These are phyloP conservation scores for Sarcophaga caerulescens DNA, from an alignment of 2,888 invertebrate genomes.

Conservation along the genomic window DNA sequence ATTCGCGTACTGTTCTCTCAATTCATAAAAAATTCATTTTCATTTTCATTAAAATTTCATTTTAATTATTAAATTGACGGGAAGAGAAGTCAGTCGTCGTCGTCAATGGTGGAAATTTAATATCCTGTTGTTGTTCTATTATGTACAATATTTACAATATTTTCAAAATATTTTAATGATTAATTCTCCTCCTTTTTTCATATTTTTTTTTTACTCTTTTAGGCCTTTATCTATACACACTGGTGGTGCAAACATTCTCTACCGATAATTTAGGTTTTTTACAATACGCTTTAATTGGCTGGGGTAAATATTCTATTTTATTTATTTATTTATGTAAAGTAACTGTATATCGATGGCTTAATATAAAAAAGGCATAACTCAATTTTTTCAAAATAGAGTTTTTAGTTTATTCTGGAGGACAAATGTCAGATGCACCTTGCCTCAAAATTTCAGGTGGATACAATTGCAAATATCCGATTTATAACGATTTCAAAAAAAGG, in stretches of 20 bases:
- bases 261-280: constrained; percentile 92
- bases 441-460: too few species aligned
- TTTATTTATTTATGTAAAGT: too few species aligned
- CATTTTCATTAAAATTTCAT: constrained; percentile 1
- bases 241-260: constrained; percentile 93
- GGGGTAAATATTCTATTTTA: constrained; percentile 86
- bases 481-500: too few species aligned
- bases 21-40: not conserved
- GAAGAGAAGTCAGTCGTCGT: not conserved
- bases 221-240: constrained; percentile 92
- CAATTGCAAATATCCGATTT: too few species aligned
- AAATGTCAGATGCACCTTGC: too few species aligned
- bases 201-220: constrained; percentile 73
- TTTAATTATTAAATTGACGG: not conserved
- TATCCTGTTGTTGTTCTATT: not conserved
- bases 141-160: not conserved
- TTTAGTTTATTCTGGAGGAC: too few species aligned
- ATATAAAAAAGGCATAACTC: too few species aligned
- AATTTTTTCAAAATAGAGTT: too few species aligned
- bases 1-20: not conserved
- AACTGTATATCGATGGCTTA: too few species aligned
- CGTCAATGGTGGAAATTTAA: constrained; percentile 3
- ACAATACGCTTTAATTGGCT: constrained; percentile 91
- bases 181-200: not conserved
- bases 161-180: not conserved